Evolutionary conservation across 2,113 vertebrate genomes (phyloP), one percentile per base, ranked within the genome.

Genomic region (Nycticebus coucang): DNA sequence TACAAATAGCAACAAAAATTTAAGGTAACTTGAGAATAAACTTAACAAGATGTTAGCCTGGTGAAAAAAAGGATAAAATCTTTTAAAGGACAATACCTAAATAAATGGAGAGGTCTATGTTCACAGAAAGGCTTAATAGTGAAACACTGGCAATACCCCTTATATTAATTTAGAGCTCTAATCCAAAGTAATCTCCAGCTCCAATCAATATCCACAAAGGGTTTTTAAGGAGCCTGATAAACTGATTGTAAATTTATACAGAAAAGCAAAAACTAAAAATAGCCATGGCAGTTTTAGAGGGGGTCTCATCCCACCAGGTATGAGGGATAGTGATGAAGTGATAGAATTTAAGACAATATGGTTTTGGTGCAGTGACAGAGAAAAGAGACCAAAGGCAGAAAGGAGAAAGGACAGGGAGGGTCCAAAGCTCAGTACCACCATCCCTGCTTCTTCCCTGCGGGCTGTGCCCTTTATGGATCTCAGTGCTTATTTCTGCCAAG

Each of bases 371-470:
- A 33, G 80, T 45, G n/a, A 18, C 57, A 19, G 66, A 35, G 24
- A 35, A 5, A 2, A 10, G 50, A 57, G 24, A 45, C 14, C 3
- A 3, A 41, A n/a, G 66, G 35, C 45, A 57, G 62, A 77, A 28
- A 74, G 55, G 45, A 26, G 35, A 26, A n/a, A 37, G 15, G 71
- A 33, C 14, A 12, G 14, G 11, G 35, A 71, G 30, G 21, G 22
- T n/a, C 57, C 13, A 0, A 1, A 33, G 68, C 24, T 35, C 26
- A 7, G 53, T 4, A 12, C 13, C 14, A 8, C 13, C 14, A 6
- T 57, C 77, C 26, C 24, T 10, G 28, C 41, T 22, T 62, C 13
- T 10, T 21, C 55, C 80, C 66, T 1, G 28, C 6, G 2, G 80
- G 18, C 13, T 45, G 12, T 37, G 55, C 35, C 45, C 35, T 21